A percentile compares a stretch with the other conserved stretches of the same genome.
Conservation (phyloP, 2,888 invertebrate species). For the Nymphalis c-album region DNA sequence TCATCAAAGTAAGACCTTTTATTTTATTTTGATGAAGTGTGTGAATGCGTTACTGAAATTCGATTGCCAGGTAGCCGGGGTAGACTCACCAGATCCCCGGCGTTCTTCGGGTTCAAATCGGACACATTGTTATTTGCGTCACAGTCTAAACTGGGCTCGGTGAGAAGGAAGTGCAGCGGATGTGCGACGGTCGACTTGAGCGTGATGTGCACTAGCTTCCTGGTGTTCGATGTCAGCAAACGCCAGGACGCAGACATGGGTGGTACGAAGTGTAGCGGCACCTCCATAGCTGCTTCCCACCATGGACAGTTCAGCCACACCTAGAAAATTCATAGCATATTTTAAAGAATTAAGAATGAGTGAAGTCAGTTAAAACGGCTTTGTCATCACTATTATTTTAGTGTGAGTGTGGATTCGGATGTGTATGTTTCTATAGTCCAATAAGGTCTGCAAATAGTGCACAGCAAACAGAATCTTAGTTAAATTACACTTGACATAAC, state of each 20-base stretch:
- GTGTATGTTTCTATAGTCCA: too few species aligned
- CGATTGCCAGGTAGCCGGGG: neutral
- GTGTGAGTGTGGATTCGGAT: too few species aligned
- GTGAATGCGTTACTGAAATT: too few species aligned
- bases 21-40: too few species aligned
- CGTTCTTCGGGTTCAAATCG: conserved; percentile 84
- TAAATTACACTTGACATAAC: too few species aligned
- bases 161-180: conserved; percentile 72
- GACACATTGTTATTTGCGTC: conserved; percentile 83
- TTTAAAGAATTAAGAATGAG: too few species aligned
- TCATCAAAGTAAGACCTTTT: too few species aligned
- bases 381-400: too few species aligned
- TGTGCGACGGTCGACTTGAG: conserved; percentile 85
- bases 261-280: conserved; percentile 89
- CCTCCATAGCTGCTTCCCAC: conserved; percentile 86
- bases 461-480: too few species aligned
- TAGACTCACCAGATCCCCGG: conserved; percentile 79
- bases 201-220: conserved; percentile 92
- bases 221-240: conserved; percentile 90
- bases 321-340: conserved; percentile 48
- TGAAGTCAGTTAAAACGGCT: too few species aligned
- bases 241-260: conserved; percentile 91
- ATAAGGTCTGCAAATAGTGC: too few species aligned
- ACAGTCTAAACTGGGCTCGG: conserved; percentile 78
- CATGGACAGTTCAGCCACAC: conserved; percentile 91